Base-by-base conservation (phyloP, 2,113 vertebrate genomes). In the Macrotis lagotis region DNA sequence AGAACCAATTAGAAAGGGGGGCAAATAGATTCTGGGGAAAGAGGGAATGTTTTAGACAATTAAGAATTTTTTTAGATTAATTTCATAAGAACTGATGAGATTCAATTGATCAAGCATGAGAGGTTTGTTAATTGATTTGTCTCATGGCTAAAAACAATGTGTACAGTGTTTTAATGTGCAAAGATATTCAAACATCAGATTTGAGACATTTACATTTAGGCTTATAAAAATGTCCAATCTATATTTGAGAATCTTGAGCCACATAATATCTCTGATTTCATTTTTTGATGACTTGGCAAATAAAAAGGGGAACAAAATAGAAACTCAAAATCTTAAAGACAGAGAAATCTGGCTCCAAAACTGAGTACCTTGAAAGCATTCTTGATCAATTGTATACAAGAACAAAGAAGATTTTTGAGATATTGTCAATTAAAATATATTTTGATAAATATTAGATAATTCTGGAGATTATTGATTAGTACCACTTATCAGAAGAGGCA, bases 241-340 rank as follows among this genome's bases (percentile, higher is more conserved):
- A 31, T 10, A 37, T 49, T 91, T 91, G 48, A n/a, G 93, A 90
- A 92, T 10, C 22, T 83, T 37, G 52, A 48, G 26, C 1, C 59
- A 93, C 1, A 28, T 4, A 16, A 44, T 83, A 50, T 93, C 37
- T 52, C 74, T 95, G 89, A 92, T 47, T 91, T 93, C 49, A 90
- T 19, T 49, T 19, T 88, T 92, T 25, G 31, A 0, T 52, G 49
- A 90, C 47, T 91, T 92, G 88, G 12, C 50, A 92, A 92, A 95
- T 14, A 92, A 95, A 95, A 47, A 37, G 3, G 7, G 28, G 48
- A 52, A 91, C 3, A 14, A 93, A 96, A 51, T 3, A 92, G 44
- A 93, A 94, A 91, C 90, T 93, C 50, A 93, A 94, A 52, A 91
- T 53, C 94, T 48, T 51, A 91, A 95, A 95, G 92, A 83, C 47